Conservation (phyloP, 2,888 invertebrate species). For the Lacanobia oleracea region DNA sequence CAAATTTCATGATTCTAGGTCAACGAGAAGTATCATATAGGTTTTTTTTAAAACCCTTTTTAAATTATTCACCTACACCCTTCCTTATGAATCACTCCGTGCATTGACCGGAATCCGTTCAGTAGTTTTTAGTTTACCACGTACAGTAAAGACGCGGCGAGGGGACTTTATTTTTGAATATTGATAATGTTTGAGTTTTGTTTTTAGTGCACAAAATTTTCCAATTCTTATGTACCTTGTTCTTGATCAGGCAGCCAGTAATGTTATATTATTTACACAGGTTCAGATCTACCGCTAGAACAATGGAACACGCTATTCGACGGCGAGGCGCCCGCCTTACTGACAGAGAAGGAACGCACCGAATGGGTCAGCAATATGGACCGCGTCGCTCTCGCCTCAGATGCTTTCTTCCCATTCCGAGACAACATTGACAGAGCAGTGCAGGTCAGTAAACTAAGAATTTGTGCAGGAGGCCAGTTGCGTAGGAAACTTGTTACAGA, state of each 20-base stretch:
- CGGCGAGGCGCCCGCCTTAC: constrained; percentile 90
- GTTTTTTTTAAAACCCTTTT: too few relatives aligned
- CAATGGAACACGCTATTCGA: constrained; percentile 95
- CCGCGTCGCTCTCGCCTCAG: constrained; percentile 97
- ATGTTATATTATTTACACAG: constrained; percentile 75
- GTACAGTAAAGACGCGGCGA: too few relatives aligned
- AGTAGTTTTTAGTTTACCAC: too few relatives aligned
- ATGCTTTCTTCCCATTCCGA: constrained; percentile 99
- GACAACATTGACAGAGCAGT: constrained; percentile 98
- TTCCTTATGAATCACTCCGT: too few relatives aligned
- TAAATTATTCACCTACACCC: too few relatives aligned
- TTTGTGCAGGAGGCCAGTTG: not conserved
- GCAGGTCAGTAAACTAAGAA: constrained; percentile 90
- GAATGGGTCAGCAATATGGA: constrained; percentile 93
- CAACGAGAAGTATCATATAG: too few relatives aligned
- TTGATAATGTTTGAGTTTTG: too few relatives aligned
- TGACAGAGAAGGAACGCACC: constrained; percentile 92
- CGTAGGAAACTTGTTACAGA: not conserved
- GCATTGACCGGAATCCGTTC: too few relatives aligned
- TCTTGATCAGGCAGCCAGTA: not conserved
- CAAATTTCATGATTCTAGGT: too few relatives aligned
- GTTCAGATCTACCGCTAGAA: constrained; percentile 95
- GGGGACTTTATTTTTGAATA: too few relatives aligned
- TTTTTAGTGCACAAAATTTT: too few relatives aligned
- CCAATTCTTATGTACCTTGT: too few relatives aligned